These are phyloP conservation scores for Drosophila erecta DNA, from an alignment of 1,140 invertebrate species.

Conservation along the genomic window DNA sequence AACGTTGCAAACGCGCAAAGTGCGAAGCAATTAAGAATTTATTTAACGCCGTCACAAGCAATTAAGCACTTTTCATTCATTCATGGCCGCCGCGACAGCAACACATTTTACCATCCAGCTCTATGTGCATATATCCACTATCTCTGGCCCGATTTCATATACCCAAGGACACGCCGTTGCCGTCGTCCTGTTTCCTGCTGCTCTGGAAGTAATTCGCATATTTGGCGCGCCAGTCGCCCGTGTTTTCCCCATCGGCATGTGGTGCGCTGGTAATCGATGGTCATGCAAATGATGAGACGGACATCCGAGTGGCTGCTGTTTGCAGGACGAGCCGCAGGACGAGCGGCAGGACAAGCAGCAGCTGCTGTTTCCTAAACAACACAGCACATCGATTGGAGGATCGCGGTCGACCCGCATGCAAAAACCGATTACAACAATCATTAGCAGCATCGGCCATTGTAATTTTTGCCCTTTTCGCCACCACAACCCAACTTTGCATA, in stretches of 20 bases:
- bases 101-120: conserved; percentile 56
- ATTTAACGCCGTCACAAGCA: conserved; percentile 85
- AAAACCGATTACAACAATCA: conserved; percentile 72
- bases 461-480: conserved; percentile 20
- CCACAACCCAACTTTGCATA: conserved; percentile 33
- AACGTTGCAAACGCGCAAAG: conserved; percentile 84
- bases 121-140: conserved; percentile 1
- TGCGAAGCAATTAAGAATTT: conserved; percentile 85
- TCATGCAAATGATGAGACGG: conserved; percentile 71
- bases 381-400: conserved; percentile 42
- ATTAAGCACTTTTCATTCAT: conserved; percentile 84
- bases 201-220: conserved; percentile 76
- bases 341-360: conserved; percentile 14
- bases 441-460: conserved; percentile 54
- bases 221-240: conserved; percentile 75
- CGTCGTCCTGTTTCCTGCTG: conserved; percentile 54
- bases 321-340: conserved; percentile 6
- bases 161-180: neutral
- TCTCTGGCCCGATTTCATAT: neutral
- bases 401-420: conserved; percentile 38
- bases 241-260: conserved; percentile 56
- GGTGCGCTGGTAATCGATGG: conserved; percentile 65
- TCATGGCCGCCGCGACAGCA: conserved; percentile 59
- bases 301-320: conserved; percentile 20
- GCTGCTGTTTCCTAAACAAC: conserved; percentile 63